Evolutionary conservation across 2,113 vertebrate genomes (phyloP).

Genomic region (Sorex araneus): DNA sequence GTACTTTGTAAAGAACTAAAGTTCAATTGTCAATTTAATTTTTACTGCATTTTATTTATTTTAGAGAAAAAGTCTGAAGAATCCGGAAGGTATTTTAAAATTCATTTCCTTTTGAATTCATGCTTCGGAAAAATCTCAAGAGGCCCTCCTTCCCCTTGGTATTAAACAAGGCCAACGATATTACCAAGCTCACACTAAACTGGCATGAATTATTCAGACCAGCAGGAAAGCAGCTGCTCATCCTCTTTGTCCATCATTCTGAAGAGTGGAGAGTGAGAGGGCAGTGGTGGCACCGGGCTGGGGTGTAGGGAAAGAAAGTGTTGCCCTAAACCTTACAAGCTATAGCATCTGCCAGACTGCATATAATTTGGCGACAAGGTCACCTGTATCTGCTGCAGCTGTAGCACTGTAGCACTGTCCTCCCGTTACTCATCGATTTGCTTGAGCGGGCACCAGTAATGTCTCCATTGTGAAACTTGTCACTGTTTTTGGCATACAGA

Average conservation of each 20-base stretch:
- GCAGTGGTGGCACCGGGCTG: conserved; percentile 53
- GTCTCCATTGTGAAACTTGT: too few species aligned
- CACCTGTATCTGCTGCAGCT: conserved; percentile 43
- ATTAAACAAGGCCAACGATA: conserved; percentile 62
- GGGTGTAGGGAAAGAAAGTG: conserved; percentile 73
- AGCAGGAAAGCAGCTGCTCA: conserved; percentile 83
- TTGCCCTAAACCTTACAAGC: conserved; percentile 68
- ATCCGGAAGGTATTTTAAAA: background rate
- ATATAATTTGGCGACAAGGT: conserved; percentile 62
- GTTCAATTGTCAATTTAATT: conserved; percentile 17
- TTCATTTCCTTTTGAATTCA: background rate
- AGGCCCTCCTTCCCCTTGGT: background rate
- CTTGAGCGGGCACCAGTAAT: too few species aligned
- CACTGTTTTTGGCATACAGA: too few species aligned
- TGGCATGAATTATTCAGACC: conserved; percentile 86
- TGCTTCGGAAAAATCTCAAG: conserved; percentile 62
- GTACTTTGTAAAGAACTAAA: conserved; percentile 6
- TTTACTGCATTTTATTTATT: conserved; percentile 34
- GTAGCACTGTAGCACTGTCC: too few species aligned
- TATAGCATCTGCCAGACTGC: conserved; percentile 71
- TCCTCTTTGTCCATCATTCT: conserved; percentile 80
- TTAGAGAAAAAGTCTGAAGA: conserved; percentile 11
- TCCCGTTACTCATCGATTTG: too few species aligned
- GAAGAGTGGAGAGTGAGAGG: conserved; percentile 82
- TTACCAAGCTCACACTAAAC: conserved; percentile 55